Conservation (phyloP, 2,888 invertebrate genomes). For the Parnassius mnemosyne region DNA sequence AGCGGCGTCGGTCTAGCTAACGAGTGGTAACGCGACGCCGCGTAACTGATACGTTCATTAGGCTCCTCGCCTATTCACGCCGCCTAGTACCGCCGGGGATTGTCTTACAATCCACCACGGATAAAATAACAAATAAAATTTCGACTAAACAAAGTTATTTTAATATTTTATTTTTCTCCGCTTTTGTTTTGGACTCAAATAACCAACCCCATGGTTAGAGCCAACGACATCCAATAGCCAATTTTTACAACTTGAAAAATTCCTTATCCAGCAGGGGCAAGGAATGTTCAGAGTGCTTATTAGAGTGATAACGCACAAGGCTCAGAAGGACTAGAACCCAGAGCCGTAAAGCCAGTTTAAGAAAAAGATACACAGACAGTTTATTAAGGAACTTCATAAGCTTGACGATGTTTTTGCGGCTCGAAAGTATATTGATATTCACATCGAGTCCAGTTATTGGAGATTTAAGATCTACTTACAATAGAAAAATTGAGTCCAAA, state of each 20-base stretch:
- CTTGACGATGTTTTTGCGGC: too few relatives aligned
- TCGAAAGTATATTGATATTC: background rate
- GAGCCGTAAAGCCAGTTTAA: too few relatives aligned
- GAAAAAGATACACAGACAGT: too few relatives aligned
- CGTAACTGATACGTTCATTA: constrained; percentile 72
- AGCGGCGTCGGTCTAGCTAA: constrained; percentile 49
- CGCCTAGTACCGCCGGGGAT: constrained; percentile 43
- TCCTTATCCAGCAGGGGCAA: too few relatives aligned
- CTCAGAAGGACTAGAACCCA: too few relatives aligned
- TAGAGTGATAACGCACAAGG: too few relatives aligned
- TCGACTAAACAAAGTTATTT: constrained; percentile 24
- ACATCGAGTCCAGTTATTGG: constrained; percentile 10
- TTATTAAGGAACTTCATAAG: too few relatives aligned
- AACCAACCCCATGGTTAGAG: too few relatives aligned
- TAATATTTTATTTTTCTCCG: background rate
- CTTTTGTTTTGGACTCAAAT: background rate
- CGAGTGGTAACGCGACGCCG: constrained; percentile 64
- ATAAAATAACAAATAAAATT: constrained; percentile 43
- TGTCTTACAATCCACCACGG: constrained; percentile 42
- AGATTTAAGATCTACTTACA: constrained; percentile 4
- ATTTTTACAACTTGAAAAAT: too few relatives aligned
- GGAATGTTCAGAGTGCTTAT: too few relatives aligned
- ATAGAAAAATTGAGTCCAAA: constrained; percentile 11
- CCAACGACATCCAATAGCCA: too few relatives aligned
- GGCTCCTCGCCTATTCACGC: constrained; percentile 39